Conservation (phyloP, 2,113 vertebrate genomes). For the Eulacestoma nigropectus region DNA sequence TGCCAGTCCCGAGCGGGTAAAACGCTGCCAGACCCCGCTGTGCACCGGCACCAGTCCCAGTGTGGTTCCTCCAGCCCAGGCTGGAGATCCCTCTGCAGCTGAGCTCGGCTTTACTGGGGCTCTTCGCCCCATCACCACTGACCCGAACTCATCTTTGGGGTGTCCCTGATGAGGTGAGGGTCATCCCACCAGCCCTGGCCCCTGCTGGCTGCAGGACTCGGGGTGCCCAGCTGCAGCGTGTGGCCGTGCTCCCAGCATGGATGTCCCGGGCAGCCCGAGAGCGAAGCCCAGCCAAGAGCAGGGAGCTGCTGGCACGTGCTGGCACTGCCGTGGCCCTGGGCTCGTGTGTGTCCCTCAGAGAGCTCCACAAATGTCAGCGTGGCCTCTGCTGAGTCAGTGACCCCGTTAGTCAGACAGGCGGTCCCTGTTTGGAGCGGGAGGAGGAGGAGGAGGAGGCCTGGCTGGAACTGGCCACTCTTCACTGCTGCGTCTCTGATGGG, state of each 20-base stretch:
- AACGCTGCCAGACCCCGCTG: fast-evolving
- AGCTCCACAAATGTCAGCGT: not conserved
- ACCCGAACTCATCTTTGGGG: fast-evolving
- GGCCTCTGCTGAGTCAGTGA: not conserved
- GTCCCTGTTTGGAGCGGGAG: not conserved
- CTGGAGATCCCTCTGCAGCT: not conserved
- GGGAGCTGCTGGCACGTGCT: not conserved
- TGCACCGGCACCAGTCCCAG: fast-evolving
- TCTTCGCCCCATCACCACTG: fast-evolving
- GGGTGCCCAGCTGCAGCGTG: not conserved
- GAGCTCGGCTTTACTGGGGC: not conserved
- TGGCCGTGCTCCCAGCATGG: fast-evolving
- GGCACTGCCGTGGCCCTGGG: not conserved
- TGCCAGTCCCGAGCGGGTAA: not conserved
- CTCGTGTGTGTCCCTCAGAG: not conserved
- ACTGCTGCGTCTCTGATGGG: not conserved
- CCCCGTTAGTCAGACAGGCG: not conserved
- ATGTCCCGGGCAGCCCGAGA: not conserved
- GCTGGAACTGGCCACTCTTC: not conserved
- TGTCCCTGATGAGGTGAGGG: not conserved
- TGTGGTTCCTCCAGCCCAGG: fast-evolving
- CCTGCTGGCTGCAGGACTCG: not conserved
- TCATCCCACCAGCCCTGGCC: not conserved
- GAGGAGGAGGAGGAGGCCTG: not conserved
- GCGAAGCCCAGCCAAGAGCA: not conserved